These are phyloP conservation scores for Sitobion miscanthi DNA, from an alignment of 1,140 invertebrate species.

Conservation along the genomic window DNA sequence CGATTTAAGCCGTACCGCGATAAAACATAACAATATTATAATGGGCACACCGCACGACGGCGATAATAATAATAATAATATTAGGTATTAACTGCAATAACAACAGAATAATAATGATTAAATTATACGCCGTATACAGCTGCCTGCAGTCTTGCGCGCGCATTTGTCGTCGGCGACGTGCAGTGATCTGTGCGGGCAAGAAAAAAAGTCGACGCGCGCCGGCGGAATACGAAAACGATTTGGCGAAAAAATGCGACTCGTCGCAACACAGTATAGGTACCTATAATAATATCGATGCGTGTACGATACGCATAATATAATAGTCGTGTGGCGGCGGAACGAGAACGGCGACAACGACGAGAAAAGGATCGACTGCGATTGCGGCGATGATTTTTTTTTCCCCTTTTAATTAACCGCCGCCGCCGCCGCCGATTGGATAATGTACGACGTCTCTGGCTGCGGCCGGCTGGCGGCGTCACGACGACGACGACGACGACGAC, in stretches of 20 bases:
- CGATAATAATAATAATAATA: not conserved
- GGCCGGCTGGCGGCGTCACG: no score
- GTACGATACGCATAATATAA: not conserved
- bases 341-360: not conserved
- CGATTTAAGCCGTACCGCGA: not conserved
- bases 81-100: not conserved
- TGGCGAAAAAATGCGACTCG: not conserved
- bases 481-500: not conserved
- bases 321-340: not conserved
- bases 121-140: no score
- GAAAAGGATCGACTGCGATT: not conserved
- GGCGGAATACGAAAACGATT: conserved; percentile 10
- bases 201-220: not conserved
- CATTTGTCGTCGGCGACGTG: not conserved
- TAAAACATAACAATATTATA: no score
- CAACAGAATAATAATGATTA: not conserved
- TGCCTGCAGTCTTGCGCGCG: not conserved
- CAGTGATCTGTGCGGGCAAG: not conserved
- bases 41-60: not conserved
- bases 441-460: not conserved
- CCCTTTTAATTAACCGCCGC: not conserved
- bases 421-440: not conserved
- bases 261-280: not conserved
- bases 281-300: not conserved
- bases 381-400: not conserved